phyloP scores from a whole-genome alignment of 2,113 vertebrate genomes.

The Lycaon pictus region DNA sequence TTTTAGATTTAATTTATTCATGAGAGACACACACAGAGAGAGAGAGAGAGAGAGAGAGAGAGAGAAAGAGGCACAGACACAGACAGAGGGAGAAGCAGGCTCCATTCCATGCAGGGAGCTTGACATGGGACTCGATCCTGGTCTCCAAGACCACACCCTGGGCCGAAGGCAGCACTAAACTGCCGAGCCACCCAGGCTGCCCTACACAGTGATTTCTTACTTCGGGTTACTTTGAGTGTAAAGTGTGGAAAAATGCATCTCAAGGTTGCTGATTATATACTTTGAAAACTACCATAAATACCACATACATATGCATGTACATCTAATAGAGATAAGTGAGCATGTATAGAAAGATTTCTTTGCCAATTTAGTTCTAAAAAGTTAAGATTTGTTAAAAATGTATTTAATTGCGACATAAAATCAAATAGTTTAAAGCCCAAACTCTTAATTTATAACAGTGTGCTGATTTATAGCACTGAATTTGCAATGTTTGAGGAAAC shows the following conservation, averaged over 20 bases:
- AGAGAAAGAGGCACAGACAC: too few relatives aligned
- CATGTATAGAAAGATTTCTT: conserved; percentile 67
- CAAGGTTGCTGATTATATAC: background rate
- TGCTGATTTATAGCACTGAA: conserved; percentile 84
- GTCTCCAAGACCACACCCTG: too few relatives aligned
- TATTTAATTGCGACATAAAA: conserved; percentile 83
- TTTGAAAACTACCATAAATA: background rate
- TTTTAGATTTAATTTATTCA: too few relatives aligned
- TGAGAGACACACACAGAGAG: too few relatives aligned
- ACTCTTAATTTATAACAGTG: conserved; percentile 82
- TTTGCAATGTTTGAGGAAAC: conserved; percentile 82
- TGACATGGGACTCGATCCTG: too few relatives aligned
- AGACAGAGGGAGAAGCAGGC: too few relatives aligned
- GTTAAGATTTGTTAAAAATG: conserved; percentile 80
- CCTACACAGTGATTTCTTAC: background rate
- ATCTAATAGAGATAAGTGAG: background rate
- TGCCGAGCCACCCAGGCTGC: too few relatives aligned
- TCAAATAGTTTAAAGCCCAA: conserved; percentile 82
- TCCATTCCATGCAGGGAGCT: too few relatives aligned
- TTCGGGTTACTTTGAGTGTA: background rate
- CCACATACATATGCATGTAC: background rate
- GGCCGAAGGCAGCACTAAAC: too few relatives aligned
- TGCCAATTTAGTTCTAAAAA: conserved; percentile 71
- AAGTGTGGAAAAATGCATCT: background rate
- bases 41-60: too few relatives aligned